These are phyloP conservation scores for Nicator chloris DNA, from an alignment of 2,113 vertebrate species.

Conservation along the genomic window DNA sequence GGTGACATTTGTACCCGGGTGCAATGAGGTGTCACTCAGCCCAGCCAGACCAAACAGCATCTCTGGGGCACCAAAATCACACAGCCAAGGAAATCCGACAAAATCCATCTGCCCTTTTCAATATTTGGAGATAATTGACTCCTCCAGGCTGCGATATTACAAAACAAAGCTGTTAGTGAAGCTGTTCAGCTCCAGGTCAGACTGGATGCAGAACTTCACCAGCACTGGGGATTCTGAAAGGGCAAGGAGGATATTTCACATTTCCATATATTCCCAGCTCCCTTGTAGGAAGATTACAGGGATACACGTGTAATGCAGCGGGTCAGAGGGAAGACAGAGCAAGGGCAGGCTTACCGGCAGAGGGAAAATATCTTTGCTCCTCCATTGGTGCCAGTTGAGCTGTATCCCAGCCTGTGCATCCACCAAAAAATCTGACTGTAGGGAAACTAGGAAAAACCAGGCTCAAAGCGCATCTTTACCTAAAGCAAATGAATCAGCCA, in stretches of 20 bases:
- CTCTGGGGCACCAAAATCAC: slow-evolving; percentile 44
- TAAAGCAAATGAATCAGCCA: neutral
- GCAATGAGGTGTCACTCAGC: slow-evolving; percentile 17
- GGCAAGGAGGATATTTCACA: neutral
- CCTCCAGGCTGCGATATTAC: slow-evolving; percentile 28
- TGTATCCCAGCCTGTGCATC: neutral
- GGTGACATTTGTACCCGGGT: slow-evolving; percentile 28
- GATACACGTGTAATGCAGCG: neutral
- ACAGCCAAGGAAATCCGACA: slow-evolving; percentile 43
- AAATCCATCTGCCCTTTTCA: slow-evolving; percentile 59
- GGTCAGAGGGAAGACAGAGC: neutral
- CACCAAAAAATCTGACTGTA: neutral
- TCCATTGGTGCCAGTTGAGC: neutral
- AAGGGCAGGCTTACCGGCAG: neutral
- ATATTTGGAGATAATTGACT: slow-evolving; percentile 68
- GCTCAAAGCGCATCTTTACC: neutral
- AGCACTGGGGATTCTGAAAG: neutral
- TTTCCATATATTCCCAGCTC: neutral
- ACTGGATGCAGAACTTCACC: neutral
- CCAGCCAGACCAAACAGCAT: slow-evolving; percentile 23
- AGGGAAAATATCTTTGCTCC: neutral
- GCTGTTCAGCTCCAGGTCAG: slow-evolving; percentile 25
- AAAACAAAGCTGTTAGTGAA: slow-evolving; percentile 59
- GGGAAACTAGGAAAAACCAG: neutral
- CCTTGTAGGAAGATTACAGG: neutral